These are phyloP conservation scores for Agonopterix heracliana DNA, from an alignment of 2,888 invertebrate genomes.

Conservation along the genomic window DNA sequence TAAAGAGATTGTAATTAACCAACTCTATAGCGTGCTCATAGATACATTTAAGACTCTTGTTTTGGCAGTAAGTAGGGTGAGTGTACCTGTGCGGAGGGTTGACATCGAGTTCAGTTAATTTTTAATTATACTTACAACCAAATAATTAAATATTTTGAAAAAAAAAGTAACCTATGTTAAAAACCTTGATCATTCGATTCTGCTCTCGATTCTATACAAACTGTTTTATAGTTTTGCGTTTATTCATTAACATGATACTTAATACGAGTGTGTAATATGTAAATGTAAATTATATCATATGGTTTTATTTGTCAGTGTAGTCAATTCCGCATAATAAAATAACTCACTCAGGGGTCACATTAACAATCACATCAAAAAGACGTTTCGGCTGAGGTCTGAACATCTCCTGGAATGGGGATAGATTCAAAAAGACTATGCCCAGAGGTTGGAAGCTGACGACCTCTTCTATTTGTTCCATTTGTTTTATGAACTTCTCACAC, in stretches of 20 bases:
- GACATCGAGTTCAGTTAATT: too few species aligned
- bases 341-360: conserved; percentile 80
- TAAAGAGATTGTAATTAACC: conserved; percentile 3
- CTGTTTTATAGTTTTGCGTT: too few species aligned
- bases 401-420: conserved; percentile 82
- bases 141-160: too few species aligned
- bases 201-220: too few species aligned
- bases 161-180: too few species aligned
- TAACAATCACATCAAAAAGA: conserved; percentile 79
- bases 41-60: background rate
- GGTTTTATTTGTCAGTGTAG: too few species aligned
- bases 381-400: conserved; percentile 83
- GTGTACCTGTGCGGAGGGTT: too few species aligned
- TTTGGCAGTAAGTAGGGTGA: too few species aligned
- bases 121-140: too few species aligned
- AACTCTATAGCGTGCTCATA: background rate
- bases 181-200: too few species aligned
- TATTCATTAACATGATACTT: conserved; percentile 3
- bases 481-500: conserved; percentile 81
- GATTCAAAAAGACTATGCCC: conserved; percentile 83
- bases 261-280: too few species aligned
- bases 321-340: background rate
- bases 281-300: too few species aligned
- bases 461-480: conserved; percentile 80
- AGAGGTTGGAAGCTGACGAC: conserved; percentile 81